These are phyloP conservation scores for Anser brachyrhynchus DNA, from an alignment of 2,113 vertebrate species.

Conservation along the genomic window DNA sequence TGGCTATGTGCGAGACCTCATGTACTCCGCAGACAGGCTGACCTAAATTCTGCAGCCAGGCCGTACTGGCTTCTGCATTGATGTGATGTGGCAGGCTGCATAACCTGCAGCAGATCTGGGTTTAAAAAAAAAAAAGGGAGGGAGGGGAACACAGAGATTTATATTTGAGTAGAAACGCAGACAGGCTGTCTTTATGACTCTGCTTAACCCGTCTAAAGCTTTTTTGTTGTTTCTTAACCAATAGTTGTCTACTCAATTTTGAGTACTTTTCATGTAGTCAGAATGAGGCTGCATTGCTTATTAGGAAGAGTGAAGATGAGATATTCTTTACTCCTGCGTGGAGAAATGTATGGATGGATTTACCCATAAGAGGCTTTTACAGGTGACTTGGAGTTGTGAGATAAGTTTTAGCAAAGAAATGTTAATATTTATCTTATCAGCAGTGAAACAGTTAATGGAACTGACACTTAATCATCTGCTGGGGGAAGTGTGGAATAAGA, in stretches of 20 bases:
- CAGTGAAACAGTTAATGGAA: neutral
- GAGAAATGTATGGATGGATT: neutral
- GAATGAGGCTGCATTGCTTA: neutral
- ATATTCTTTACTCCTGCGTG: neutral
- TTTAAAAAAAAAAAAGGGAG: neutral
- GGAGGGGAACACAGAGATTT: neutral
- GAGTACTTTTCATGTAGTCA: neutral
- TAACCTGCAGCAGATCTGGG: conserved; percentile 3
- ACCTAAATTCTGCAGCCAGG: conserved; percentile 58
- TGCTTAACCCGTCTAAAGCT: neutral
- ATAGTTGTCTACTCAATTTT: neutral
- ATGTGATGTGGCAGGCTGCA: conserved; percentile 29
- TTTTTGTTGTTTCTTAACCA: neutral
- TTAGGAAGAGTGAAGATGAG: neutral
- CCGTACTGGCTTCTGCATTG: conserved; percentile 7
- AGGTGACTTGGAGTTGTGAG: neutral
- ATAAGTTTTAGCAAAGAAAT: neutral
- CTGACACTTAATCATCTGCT: neutral
- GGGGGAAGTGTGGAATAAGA: neutral
- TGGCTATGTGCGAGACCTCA: conserved; percentile 32
- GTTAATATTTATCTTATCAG: neutral
- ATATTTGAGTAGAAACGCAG: neutral
- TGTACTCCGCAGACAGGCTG: conserved; percentile 44
- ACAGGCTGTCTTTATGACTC: neutral
- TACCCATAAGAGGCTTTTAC: neutral